Evolutionary conservation across 1,140 invertebrate genomes (phyloP).

Genomic region (Rhyzopertha dominica): DNA sequence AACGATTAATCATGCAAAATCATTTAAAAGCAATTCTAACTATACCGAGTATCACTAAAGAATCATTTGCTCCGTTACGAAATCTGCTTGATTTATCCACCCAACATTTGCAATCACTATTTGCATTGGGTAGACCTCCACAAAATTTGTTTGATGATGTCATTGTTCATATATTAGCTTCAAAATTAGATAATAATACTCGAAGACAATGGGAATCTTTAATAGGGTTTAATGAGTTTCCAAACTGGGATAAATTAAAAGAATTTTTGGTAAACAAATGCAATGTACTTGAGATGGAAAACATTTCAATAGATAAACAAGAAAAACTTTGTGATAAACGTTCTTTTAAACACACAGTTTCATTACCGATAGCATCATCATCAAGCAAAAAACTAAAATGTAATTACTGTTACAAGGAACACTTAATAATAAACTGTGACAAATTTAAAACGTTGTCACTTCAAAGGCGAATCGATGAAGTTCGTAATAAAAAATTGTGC

Average conservation of each 20-base stretch:
- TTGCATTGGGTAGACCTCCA: slow-evolving; percentile 27
- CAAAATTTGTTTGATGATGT: slow-evolving; percentile 21
- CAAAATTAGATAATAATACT: slow-evolving; percentile 18
- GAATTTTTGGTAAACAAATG: too few species aligned
- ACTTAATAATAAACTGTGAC: slow-evolving; percentile 1
- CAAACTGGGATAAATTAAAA: neutral
- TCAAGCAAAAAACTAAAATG: neutral
- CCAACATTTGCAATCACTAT: slow-evolving; percentile 36
- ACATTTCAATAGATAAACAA: too few species aligned
- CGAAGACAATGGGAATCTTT: slow-evolving; percentile 10
- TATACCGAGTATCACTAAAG: slow-evolving; percentile 23
- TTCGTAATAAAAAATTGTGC: too few species aligned
- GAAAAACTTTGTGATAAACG: neutral
- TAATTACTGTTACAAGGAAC: neutral
- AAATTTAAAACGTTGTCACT: slow-evolving; percentile 1
- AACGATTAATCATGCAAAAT: slow-evolving; percentile 35
- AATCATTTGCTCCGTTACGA: slow-evolving; percentile 29
- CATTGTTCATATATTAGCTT: slow-evolving; percentile 10
- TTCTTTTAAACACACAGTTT: slow-evolving; percentile 1
- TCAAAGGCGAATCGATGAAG: too few species aligned
- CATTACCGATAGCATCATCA: slow-evolving; percentile 8
- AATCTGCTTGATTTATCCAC: slow-evolving; percentile 35
- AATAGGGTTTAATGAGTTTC: neutral
- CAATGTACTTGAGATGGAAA: too few species aligned
- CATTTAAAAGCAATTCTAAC: slow-evolving; percentile 38